Evolutionary conservation across 1,140 invertebrate genomes (phyloP), one percentile per base, ranked within the genome.

Genomic region (Drosophila ambigua): DNA sequence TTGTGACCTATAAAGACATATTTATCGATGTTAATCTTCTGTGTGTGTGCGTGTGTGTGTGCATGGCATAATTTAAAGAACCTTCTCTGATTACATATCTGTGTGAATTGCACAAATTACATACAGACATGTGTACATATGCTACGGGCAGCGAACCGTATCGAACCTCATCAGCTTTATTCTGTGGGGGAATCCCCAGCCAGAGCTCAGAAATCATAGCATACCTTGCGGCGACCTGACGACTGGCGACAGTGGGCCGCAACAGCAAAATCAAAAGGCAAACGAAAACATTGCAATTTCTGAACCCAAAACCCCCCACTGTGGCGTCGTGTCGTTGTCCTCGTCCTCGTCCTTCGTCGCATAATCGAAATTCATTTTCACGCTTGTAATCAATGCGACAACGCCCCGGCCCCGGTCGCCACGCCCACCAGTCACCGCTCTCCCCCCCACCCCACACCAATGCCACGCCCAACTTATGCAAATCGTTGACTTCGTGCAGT

Each of bases 311-410:
- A 26, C n/a, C 23, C 48, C 23, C 48, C 28, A 24, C 16, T 41
- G 53, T 43, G 20, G 26, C 60, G 46, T 39, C 69, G 51, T 68
- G 44, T 55, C 44, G 35, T 15, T 26, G 35, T 48, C 11, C 52
- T 5, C 35, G 41, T 9, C 46, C 45, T 23, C 39, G 61, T 49
- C 59, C 58, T 66, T 72, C 69, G 57, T 62, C 66, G 72, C 80
- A 79, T 84, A 84, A 85, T 77, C 77, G 80, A 85, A 84, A 84
- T 77, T 84, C 63, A 84, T 85, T 77, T 84, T 80, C 77, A 80
- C 77, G 81, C 81, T 80, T 84, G 67, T 84, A 84, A 84, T 84
- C 81, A 84, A 84, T 84, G 81, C 81, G 52, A 57, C 67, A 68
- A 62, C 46, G 48, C 68, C 73, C 75, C 61, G 41, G 28, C 35